These are phyloP conservation scores for Toxotes lorentzi DNA, from an alignment of 2,797 vertebrate genomes.

Conservation along the genomic window DNA sequence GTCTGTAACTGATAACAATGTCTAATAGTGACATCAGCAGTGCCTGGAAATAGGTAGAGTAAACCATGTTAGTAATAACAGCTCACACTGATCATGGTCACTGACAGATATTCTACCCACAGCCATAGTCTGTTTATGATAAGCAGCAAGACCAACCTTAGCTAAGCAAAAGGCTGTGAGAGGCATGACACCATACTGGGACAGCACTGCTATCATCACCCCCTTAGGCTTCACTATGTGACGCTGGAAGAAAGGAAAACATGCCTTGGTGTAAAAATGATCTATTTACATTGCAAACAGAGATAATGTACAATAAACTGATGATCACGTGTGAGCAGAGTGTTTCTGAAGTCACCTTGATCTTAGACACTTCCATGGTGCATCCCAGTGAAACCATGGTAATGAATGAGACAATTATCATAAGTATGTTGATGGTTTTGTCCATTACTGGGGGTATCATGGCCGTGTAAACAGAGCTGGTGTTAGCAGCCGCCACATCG, in stretches of 20 bases:
- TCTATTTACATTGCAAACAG: neutral
- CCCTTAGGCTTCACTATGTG: conserved; percentile 88
- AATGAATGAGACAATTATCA: conserved; percentile 67
- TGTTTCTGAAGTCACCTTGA: conserved; percentile 75
- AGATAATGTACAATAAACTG: neutral
- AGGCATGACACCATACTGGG: conserved; percentile 91
- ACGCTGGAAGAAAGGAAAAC: conserved; percentile 41
- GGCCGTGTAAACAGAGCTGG: neutral
- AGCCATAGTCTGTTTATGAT: neutral
- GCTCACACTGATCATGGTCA: neutral
- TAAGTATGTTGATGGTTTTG: conserved; percentile 61
- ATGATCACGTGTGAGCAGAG: neutral
- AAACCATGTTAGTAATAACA: neutral
- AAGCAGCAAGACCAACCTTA: conserved; percentile 72
- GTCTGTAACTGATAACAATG: neutral
- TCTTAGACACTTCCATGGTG: conserved; percentile 88
- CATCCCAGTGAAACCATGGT: conserved; percentile 88
- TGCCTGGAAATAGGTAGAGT: neutral
- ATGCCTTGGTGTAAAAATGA: neutral
- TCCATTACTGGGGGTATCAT: conserved; percentile 54
- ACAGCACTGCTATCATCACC: conserved; percentile 79
- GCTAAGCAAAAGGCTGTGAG: conserved; percentile 84
- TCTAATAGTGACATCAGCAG: neutral
- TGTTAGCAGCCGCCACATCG: conserved; percentile 58
- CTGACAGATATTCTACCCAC: neutral